Percentiles rank a stretch among this genome's conserved stretches.
Conservation (phyloP, 2,113 vertebrate genomes). For the Percopsis transmontana region DNA sequence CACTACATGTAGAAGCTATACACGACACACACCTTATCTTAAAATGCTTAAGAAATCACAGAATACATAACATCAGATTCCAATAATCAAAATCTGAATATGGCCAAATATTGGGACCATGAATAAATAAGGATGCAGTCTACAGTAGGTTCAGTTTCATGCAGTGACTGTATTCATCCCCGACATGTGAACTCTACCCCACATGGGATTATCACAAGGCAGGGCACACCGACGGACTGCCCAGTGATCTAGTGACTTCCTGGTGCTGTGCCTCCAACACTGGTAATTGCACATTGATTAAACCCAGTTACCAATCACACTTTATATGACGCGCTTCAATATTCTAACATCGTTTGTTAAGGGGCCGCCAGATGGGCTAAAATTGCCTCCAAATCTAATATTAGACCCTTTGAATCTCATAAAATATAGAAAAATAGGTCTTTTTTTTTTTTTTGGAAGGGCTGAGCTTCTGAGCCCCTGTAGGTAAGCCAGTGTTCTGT, state of each 20-base stretch:
- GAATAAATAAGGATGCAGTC: too few relatives aligned
- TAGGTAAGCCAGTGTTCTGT: too few relatives aligned
- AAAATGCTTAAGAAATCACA: too few relatives aligned
- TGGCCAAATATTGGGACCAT: too few relatives aligned
- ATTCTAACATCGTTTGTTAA: constrained; percentile 11
- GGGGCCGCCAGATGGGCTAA: constrained; percentile 37
- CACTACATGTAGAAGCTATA: too few relatives aligned
- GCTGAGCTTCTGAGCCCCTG: constrained; percentile 8
- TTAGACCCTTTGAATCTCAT: constrained; percentile 15
- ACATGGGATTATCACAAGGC: constrained; percentile 43
- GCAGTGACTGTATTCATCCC: not conserved
- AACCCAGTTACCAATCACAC: constrained; percentile 34
- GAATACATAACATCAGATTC: too few relatives aligned
- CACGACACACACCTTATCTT: too few relatives aligned
- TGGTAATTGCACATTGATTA: constrained; percentile 56
- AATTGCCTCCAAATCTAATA: constrained; percentile 42
- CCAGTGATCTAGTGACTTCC: constrained; percentile 24
- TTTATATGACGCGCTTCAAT: constrained; percentile 41
- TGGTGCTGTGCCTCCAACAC: constrained; percentile 27
- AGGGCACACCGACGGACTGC: constrained; percentile 34
- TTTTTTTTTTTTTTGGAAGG: too few relatives aligned
- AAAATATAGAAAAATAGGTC: not conserved
- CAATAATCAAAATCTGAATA: too few relatives aligned
- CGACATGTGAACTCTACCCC: not conserved
- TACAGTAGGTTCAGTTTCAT: not conserved